Evolutionary conservation across 2,888 invertebrate genomes (phyloP).

Genomic region (Hydriomena furcata): DNA sequence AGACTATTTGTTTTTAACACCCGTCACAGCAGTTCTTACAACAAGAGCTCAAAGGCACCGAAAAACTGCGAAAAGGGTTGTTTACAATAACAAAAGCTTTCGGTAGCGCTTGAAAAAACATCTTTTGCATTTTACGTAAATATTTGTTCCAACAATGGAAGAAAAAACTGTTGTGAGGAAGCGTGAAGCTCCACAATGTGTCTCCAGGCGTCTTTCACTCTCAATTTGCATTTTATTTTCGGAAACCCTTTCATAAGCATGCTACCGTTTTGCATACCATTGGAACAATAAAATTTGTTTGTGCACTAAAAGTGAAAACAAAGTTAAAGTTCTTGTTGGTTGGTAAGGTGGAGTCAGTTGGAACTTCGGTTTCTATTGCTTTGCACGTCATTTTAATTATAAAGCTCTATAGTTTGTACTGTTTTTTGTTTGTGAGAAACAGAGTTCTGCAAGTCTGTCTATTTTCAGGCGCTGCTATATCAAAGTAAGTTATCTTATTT

Average conservation of each 20-base stretch:
- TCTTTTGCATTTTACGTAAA: conserved; percentile 80
- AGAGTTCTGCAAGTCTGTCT: no score
- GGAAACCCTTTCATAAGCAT: conserved; percentile 71
- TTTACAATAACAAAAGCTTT: conserved; percentile 73
- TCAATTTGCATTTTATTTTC: conserved; percentile 64
- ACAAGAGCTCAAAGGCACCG: conserved; percentile 58
- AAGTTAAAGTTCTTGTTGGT: conserved; percentile 61
- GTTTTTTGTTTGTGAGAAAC: no score
- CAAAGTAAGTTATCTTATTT: neutral
- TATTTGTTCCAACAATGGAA: conserved; percentile 70
- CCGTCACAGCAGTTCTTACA: conserved; percentile 48
- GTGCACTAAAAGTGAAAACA: conserved; percentile 79
- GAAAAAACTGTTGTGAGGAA: conserved; percentile 51
- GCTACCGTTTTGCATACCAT: conserved; percentile 81
- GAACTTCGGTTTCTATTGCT: conserved; percentile 63
- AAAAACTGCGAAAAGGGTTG: conserved; percentile 73
- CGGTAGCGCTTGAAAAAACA: conserved; percentile 75
- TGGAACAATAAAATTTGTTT: conserved; percentile 75
- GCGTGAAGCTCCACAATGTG: conserved; percentile 73
- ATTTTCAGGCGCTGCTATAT: neutral
- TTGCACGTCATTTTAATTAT: conserved; percentile 56
- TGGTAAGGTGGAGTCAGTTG: conserved; percentile 53
- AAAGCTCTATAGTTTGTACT: neutral
- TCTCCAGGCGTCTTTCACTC: conserved; percentile 79
- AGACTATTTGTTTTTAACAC: conserved; percentile 38